Percentiles rank a stretch among this genome's conserved stretches.
Conservation (phyloP, 2,113 vertebrate species). For the Sterrhoptilus dennistouni region DNA sequence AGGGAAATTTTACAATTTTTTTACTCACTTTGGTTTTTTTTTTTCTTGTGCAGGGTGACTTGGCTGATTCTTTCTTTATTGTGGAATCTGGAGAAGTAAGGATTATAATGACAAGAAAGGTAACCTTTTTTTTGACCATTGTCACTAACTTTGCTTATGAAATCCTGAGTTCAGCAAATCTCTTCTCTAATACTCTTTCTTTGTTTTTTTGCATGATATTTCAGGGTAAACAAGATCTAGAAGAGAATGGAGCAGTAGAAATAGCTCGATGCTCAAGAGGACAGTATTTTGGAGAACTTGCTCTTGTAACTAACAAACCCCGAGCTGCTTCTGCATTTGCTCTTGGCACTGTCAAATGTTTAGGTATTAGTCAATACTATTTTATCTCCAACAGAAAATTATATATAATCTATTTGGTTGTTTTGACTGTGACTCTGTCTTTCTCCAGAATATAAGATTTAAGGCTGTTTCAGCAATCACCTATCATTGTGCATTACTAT, state of each 20-base stretch:
- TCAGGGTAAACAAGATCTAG: conserved; percentile 76
- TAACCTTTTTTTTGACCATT: conserved; percentile 43
- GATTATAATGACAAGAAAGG: conserved; percentile 96
- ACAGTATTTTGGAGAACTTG: conserved; percentile 97
- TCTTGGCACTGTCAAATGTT: conserved; percentile 93
- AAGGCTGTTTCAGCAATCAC: background rate
- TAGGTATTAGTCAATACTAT: conserved; percentile 79
- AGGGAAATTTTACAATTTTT: background rate
- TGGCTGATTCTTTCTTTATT: conserved; percentile 96
- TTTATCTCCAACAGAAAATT: background rate
- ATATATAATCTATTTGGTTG: background rate
- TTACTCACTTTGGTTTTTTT: background rate
- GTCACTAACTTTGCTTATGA: background rate
- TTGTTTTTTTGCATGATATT: background rate
- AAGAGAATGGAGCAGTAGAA: conserved; percentile 87
- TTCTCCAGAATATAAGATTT: background rate
- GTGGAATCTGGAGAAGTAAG: conserved; percentile 97
- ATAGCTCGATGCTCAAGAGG: conserved; percentile 92
- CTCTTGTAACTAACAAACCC: conserved; percentile 96
- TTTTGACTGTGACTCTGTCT: background rate
- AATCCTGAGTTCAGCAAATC: background rate
- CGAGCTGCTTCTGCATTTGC: conserved; percentile 97
- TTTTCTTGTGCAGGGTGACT: conserved; percentile 83
- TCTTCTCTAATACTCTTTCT: background rate
- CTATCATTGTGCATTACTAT: background rate